Conservation (phyloP, 2,888 invertebrate species). For the Scaptomyza flava region DNA sequence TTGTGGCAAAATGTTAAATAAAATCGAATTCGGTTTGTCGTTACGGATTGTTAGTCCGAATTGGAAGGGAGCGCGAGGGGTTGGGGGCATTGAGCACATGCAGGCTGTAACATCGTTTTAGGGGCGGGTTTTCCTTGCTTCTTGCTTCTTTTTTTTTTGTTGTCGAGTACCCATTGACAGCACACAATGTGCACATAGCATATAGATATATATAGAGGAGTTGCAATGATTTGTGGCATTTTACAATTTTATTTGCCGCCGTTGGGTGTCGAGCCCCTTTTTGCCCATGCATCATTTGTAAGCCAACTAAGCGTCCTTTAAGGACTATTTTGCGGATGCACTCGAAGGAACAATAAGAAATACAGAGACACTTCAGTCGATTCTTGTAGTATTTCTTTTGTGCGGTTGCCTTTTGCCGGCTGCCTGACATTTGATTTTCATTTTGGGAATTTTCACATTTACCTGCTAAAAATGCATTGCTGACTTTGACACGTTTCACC, state of each 20-base stretch:
- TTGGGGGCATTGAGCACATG: conserved; percentile 4
- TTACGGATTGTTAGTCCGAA: conserved; percentile 57
- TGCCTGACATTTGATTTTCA: conserved; percentile 59
- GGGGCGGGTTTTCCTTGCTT: conserved; percentile 64
- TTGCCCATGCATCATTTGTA: conserved; percentile 74
- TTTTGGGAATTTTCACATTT: conserved; percentile 72
- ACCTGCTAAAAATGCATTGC: conserved; percentile 70
- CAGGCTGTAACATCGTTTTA: conserved; percentile 45
- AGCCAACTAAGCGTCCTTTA: conserved; percentile 79
- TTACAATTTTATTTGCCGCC: conserved; percentile 72
- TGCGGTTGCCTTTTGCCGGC: conserved; percentile 50
- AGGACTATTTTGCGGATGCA: conserved; percentile 79
- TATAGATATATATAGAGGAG: conserved; percentile 40
- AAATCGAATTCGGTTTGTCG: conserved; percentile 66
- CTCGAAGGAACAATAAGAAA: conserved; percentile 68
- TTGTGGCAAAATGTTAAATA: conserved; percentile 65
- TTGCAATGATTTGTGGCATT: conserved; percentile 79
- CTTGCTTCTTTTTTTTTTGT: not conserved
- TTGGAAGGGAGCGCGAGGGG: not conserved
- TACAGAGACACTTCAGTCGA: conserved; percentile 36
- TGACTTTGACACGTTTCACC: conserved; percentile 50
- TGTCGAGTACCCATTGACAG: conserved; percentile 53
- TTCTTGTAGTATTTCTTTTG: conserved; percentile 50
- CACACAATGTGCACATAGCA: conserved; percentile 36
- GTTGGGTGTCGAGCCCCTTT: conserved; percentile 44